Base-by-base conservation (phyloP, 2,888 invertebrate species). In the Andrena chrysosceles region DNA sequence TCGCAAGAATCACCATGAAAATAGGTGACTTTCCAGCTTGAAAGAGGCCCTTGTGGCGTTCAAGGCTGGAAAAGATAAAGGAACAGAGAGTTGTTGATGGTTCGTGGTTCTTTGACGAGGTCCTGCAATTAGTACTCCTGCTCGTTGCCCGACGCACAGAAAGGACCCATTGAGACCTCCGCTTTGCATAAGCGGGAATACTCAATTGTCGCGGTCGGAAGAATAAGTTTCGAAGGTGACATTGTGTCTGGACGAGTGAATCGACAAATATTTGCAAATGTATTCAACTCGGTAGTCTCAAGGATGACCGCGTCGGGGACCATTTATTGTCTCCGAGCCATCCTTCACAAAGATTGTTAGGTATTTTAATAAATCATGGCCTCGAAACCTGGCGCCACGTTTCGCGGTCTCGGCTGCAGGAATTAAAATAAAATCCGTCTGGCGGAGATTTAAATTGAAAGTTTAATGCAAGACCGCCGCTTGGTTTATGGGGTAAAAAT, bases 51-150 rank as follows among this genome's bases (percentile, higher is more conserved):
- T 81, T 81, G 63, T 73, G 26, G 6, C 23, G 63, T 60, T 33
- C 81, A 81, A 81, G 64, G 73, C 20, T 60, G 59, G 29, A 26
- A 42, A 48, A 31, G 35, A 26, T 52, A 33, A 69, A 64, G 4
- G 60, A 73, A 81, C 69, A 56, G 64, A 59, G 33, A 26, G 33
- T 59, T 29, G 68, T 62, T 59, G 81, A 81, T 62, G 74, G 67
- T 79, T 52, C 79, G 48, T 16, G n/a, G 26, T 29, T 66, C 66
- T 67, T 54, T 33, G 20, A 63, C 63, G 71, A 31, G 42, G 54
- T 81, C 7, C 42, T 42, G 68, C 52, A 81, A 81, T 81, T 81
- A 81, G 81, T 81, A 81, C 73, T 49, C 42, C 33, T 31, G 67
- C 29, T 42, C 42, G 54, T 62, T 68, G 63, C 10, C 48, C 35